Percentiles rank a stretch among this genome's conserved stretches.
Evolutionary conservation across 1,140 invertebrate species (phyloP).

Genomic region (Zaprionus vittiger): DNA sequence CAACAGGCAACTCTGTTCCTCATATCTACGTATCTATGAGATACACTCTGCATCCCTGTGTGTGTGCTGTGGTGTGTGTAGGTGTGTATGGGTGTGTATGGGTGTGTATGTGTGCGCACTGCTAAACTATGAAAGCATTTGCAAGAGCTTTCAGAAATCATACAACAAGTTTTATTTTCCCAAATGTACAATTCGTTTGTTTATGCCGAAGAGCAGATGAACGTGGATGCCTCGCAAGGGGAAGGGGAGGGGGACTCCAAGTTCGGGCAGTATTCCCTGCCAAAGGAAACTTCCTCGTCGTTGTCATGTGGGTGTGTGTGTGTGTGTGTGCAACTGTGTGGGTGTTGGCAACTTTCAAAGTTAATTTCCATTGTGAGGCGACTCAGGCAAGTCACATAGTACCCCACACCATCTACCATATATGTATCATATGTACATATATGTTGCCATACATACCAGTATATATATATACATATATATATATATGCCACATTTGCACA

Average conservation of each 20-base stretch:
- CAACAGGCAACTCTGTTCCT: slow-evolving; percentile 2
- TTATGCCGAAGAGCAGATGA: background rate
- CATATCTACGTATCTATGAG: background rate
- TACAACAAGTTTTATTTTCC: slow-evolving; percentile 6
- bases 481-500: background rate
- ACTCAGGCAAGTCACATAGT: background rate
- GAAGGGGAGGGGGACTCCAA: background rate
- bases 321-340: background rate
- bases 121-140: slow-evolving; percentile 7
- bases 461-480: background rate
- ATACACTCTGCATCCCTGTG: background rate
- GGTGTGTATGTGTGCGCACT: background rate
- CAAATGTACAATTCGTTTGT: slow-evolving; percentile 6
- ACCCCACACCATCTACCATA: background rate
- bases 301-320: background rate
- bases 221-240: background rate
- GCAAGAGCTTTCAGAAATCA: slow-evolving; percentile 2
- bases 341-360: slow-evolving; percentile 1
- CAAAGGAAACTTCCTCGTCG: background rate
- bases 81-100: background rate
- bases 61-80: background rate
- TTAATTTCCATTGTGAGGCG: slow-evolving; percentile 3
- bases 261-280: background rate
- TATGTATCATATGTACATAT: background rate
- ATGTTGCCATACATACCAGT: background rate